A percentile compares a stretch with the other conserved stretches of the same genome.
Conservation (phyloP, 2,888 invertebrate genomes). For the Bedellia somnulentella region DNA sequence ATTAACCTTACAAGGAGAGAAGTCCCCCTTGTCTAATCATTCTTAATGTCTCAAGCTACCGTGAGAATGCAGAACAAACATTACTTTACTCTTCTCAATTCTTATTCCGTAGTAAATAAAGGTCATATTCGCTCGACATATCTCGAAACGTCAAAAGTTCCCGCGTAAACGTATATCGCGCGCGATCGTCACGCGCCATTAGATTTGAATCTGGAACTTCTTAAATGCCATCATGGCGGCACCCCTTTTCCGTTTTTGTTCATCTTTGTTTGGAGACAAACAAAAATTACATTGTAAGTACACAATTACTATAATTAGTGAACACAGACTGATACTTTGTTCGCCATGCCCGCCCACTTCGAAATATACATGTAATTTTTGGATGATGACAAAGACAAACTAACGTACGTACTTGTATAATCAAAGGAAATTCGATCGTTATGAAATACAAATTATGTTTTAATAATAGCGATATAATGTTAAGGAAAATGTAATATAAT, state of each 20-base stretch:
- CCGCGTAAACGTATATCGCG: constrained; percentile 24
- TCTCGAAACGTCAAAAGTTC: constrained; percentile 17
- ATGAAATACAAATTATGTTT: too few species aligned
- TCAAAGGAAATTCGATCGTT: too few species aligned
- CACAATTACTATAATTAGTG: too few species aligned
- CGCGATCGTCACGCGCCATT: constrained; percentile 43
- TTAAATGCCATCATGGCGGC: constrained; percentile 34
- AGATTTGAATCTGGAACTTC: constrained; percentile 49
- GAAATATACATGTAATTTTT: too few species aligned
- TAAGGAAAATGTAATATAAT: neutral
- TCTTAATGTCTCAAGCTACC: constrained; percentile 2
- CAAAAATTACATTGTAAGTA: too few species aligned
- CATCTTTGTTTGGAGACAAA: neutral
- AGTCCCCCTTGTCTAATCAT: constrained; percentile 2
- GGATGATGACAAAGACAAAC: too few species aligned
- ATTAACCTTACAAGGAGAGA: constrained; percentile 1
- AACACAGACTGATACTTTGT: too few species aligned
- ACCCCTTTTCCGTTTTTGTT: constrained; percentile 14
- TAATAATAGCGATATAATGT: neutral
- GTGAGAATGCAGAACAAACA: constrained; percentile 1
- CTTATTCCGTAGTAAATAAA: constrained; percentile 7
- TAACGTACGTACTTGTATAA: too few species aligned
- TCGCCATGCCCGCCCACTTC: too few species aligned
- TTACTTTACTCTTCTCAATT: neutral
- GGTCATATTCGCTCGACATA: constrained; percentile 10